phyloP scores from a whole-genome alignment of 2,888 invertebrate genomes.

The Escarpia spicata region DNA sequence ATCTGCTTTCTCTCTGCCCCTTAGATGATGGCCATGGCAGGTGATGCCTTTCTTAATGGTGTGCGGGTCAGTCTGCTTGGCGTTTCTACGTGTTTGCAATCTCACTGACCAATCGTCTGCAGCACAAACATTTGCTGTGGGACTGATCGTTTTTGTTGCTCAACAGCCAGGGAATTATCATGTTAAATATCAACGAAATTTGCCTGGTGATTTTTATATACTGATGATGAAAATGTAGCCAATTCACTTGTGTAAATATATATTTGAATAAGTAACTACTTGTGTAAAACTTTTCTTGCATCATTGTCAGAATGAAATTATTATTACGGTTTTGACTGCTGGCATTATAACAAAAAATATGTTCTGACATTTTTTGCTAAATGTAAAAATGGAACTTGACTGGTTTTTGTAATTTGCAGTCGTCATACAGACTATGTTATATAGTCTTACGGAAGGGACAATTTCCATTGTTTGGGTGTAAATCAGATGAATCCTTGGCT shows the following conservation, averaged over 20 bases:
- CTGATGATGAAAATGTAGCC: neutral
- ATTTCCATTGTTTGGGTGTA: neutral
- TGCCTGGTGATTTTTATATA: neutral
- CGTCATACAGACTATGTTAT: neutral
- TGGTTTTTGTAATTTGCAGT: neutral
- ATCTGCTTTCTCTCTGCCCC: neutral
- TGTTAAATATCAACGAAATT: neutral
- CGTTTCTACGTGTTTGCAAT: conserved; percentile 12
- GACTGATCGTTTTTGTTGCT: neutral
- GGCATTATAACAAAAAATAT: neutral
- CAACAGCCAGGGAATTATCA: neutral
- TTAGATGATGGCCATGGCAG: conserved; percentile 1
- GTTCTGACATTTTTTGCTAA: neutral
- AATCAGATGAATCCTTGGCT: neutral
- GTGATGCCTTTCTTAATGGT: conserved; percentile 4
- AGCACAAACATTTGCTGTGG: neutral
- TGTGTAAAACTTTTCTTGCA: no score
- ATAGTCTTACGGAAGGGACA: neutral
- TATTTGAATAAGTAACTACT: no score
- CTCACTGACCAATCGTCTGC: neutral
- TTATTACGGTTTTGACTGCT: neutral
- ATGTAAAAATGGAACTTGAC: neutral
- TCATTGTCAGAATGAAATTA: neutral
- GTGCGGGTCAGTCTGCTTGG: neutral
- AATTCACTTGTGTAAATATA: neutral